Base-by-base conservation (phyloP, 2,888 invertebrate genomes). In the Xylota sylvarum region DNA sequence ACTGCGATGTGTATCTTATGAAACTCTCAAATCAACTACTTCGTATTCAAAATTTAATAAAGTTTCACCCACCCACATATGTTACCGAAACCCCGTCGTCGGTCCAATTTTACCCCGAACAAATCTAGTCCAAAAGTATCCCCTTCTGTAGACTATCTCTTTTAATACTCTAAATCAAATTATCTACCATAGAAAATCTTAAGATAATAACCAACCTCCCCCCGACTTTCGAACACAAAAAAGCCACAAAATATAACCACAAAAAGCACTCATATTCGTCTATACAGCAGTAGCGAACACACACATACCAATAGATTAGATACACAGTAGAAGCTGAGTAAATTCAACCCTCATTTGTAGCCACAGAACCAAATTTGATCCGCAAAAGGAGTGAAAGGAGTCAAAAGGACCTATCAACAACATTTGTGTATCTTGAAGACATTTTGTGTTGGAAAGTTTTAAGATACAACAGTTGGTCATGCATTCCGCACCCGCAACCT, bases 211-310 rank as follows among this genome's bases (percentile, higher is more conserved):
- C 55, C 43, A 30, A 65, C 17, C 17, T 14, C 10, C 35, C 43
- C 30, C 27, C 46, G 19, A 17, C 55, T n/a, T 56, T 23, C 37
- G 40, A 69, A 55, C 74, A 50, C 64, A 69, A 55, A 76, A 76
- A 80, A 52, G 56, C 85, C 85, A 77, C 81, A 85, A 81, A 81
- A 85, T 81, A 76, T 85, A 58, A 85, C 85, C 85, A 77, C 81
- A 67, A 77, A 85, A 73, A 85, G 74, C 84, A 80, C 80, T 76
- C 76, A 64, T 74, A 73, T 80, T 65, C 69, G 58, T 55, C n/a
- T 1, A 30, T 9, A 2, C 48, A 27, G 10, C n/a, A n/a, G n/a
- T n/a, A n/a, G n/a, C n/a, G n/a, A n/a, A 30, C 40, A n/a, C 27
- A 58, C 64, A 27, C 37, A 67, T 56, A 76, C 12, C 10, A 9